Conservation (phyloP, 2,888 invertebrate genomes). For the Drosophila greeni region DNA sequence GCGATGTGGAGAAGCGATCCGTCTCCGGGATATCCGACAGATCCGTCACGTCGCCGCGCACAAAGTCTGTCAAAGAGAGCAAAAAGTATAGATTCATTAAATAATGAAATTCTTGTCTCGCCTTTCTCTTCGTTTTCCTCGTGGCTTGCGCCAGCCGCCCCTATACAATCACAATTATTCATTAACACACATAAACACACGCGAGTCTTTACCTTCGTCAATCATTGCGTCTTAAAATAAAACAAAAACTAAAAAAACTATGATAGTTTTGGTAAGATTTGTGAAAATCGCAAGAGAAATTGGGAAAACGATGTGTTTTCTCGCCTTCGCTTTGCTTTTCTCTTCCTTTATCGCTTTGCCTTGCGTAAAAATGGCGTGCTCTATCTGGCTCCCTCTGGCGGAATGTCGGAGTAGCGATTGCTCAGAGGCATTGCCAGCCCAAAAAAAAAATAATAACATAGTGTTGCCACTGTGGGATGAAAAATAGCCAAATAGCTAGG, state of each 20-base stretch:
- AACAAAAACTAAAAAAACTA: background rate
- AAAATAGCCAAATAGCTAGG: background rate
- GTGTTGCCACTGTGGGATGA: background rate
- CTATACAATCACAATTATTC: background rate
- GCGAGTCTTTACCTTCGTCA: constrained; percentile 22
- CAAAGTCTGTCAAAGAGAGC: constrained; percentile 79
- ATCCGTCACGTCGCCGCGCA: constrained; percentile 80
- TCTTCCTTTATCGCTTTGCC: constrained; percentile 30
- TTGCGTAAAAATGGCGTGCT: constrained; percentile 60
- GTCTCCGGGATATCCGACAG: constrained; percentile 79
- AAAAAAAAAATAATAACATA: constrained; percentile 35
- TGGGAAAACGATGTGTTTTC: constrained; percentile 33
- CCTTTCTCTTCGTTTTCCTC: constrained; percentile 9
- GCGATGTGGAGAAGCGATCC: constrained; percentile 80
- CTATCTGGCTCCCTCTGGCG: constrained; percentile 45
- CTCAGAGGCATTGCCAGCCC: constrained; percentile 49
- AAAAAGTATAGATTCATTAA: constrained; percentile 20
- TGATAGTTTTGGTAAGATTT: background rate
- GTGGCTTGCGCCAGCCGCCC: constrained; percentile 17
- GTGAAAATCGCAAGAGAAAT: constrained; percentile 8
- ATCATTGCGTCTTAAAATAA: constrained; percentile 12
- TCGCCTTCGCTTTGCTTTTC: constrained; percentile 30
- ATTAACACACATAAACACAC: background rate
- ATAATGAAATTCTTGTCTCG: constrained; percentile 2
- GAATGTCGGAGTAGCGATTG: background rate